A percentile compares a stretch with the other conserved stretches of the same genome.
phyloP scores from a whole-genome alignment of 2,888 invertebrate genomes.

The Cerceris ruficornis region DNA sequence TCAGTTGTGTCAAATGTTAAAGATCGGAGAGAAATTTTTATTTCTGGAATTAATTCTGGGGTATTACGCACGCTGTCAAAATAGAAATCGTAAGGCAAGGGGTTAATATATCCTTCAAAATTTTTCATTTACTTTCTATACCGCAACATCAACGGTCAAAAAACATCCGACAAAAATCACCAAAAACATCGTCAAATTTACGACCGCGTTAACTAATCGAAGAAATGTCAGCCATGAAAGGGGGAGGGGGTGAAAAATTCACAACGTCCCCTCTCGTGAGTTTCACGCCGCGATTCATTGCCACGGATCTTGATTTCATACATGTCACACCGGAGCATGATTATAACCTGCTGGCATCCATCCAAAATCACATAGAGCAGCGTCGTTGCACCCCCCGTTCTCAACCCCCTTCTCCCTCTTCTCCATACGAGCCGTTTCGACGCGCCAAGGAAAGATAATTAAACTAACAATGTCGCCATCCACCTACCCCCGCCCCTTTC shows the following conservation, averaged over 20 bases:
- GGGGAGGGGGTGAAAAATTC: not conserved
- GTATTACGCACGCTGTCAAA: too few species aligned
- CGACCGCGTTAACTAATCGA: not conserved
- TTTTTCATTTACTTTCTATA: not conserved
- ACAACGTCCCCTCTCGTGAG: constrained; percentile 25
- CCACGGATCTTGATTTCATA: constrained; percentile 44
- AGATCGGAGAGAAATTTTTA: too few species aligned
- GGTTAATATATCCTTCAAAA: not conserved
- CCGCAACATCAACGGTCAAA: not conserved
- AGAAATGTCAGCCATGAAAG: not conserved
- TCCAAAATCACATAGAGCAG: constrained; percentile 67
- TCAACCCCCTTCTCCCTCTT: constrained; percentile 16
- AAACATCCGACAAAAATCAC: not conserved
- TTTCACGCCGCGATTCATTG: constrained; percentile 26
- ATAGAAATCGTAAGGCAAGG: too few species aligned
- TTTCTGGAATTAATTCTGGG: too few species aligned
- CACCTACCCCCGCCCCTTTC: not conserved
- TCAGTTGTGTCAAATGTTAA: too few species aligned
- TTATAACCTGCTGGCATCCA: constrained; percentile 66
- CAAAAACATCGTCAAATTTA: not conserved
- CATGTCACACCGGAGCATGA: constrained; percentile 57
- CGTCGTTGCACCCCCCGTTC: constrained; percentile 23
- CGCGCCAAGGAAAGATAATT: constrained; percentile 67
- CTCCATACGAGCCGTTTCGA: constrained; percentile 41
- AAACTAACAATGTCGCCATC: constrained; percentile 69